Evolutionary conservation across 2,888 invertebrate genomes (phyloP).

Genomic region (Yponomeuta sedellus): DNA sequence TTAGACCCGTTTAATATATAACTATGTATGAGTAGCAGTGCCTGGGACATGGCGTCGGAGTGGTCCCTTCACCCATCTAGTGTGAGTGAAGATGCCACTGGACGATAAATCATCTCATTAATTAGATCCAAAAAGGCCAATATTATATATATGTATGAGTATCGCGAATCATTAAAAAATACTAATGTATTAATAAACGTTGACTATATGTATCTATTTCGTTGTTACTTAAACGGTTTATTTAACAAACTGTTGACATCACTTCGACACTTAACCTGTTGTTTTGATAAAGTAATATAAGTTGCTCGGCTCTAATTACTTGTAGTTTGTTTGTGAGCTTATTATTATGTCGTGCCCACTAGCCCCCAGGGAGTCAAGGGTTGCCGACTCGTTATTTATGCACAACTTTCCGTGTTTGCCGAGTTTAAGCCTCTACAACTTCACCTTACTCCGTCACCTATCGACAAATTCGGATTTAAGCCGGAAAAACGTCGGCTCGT

Average conservation of each 20-base stretch:
- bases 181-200: no score
- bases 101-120: no score
- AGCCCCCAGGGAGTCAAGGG: conserved; percentile 51
- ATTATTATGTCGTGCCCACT: conserved; percentile 57
- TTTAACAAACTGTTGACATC: conserved; percentile 20
- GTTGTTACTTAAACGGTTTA: conserved; percentile 40
- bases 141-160: no score
- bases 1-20: no score
- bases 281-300: conserved; percentile 52
- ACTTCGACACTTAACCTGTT: conserved; percentile 55
- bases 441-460: conserved; percentile 36
- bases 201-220: conserved; percentile 32
- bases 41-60: no score
- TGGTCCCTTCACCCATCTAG: no score
- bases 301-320: conserved; percentile 68
- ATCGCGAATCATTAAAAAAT: no score
- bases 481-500: not conserved
- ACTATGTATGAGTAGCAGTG: no score
- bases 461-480: conserved; percentile 23
- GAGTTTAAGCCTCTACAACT: conserved; percentile 45
- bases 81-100: no score
- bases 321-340: conserved; percentile 62
- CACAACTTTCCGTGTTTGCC: conserved; percentile 50
- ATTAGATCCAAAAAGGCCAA: no score
- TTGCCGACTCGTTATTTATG: conserved; percentile 58